Evolutionary conservation across 2,797 vertebrate species (phyloP).

Genomic region (Spheniscus humboldti): DNA sequence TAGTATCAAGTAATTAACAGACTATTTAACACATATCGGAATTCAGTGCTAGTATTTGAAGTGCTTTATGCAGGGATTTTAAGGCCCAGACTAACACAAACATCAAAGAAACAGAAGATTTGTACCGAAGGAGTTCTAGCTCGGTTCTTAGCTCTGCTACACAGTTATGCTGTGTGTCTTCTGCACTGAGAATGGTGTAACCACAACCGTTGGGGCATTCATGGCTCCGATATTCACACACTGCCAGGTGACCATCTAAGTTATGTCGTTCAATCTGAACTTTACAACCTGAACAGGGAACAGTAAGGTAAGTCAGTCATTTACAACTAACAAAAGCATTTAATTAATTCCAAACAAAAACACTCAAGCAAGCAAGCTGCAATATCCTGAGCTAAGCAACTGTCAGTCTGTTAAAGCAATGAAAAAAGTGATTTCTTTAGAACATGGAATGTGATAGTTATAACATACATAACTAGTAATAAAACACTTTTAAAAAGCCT

Average conservation of each 20-base stretch:
- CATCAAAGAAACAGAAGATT: neutral
- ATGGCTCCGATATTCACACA: constrained; percentile 83
- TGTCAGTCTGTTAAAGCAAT: neutral
- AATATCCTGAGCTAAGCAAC: neutral
- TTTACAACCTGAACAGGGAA: constrained; percentile 74
- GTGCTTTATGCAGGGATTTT: neutral
- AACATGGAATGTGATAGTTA: neutral
- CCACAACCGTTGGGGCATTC: constrained; percentile 85
- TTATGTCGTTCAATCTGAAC: constrained; percentile 80
- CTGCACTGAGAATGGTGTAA: constrained; percentile 75
- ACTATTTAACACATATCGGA: neutral
- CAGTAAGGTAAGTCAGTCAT: neutral
- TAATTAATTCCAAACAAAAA: neutral
- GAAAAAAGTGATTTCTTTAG: neutral
- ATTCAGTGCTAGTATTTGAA: neutral
- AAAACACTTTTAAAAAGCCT: neutral
- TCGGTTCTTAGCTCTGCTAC: constrained; percentile 85
- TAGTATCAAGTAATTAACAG: neutral
- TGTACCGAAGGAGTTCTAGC: constrained; percentile 84
- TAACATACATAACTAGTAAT: neutral
- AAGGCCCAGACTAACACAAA: neutral
- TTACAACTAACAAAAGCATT: neutral
- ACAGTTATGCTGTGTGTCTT: constrained; percentile 85
- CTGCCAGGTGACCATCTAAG: constrained; percentile 81
- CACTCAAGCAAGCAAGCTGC: neutral